Base-by-base conservation (phyloP, 1,140 invertebrate species). In the Vanessa tameamea region DNA sequence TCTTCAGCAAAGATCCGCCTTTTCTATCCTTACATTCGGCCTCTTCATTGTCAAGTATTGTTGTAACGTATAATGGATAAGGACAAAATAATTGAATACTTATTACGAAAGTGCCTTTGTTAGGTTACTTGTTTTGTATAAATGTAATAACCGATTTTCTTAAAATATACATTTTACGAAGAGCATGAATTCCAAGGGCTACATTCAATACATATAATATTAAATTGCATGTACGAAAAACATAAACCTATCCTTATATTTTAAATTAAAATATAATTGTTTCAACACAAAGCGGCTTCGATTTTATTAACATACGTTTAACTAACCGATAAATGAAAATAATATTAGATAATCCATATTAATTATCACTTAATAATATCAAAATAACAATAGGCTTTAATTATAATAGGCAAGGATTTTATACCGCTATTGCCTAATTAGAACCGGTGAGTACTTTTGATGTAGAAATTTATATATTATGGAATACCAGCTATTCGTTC, bases 401-500 rank as follows among this genome's bases (percentile, higher is more conserved):
- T 7, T 14, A n/a, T 81, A 84, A 82, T 75, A 72, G 64, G 69
- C 69, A 75, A 79, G 69, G 72, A 87, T 82, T 84, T 85, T 84
- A 82, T 82, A 86, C 86, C 82, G 82, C 74, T 80, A 87, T 84
- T 80, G 72, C 75, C 82, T 82, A 81, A 82, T 82, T 79, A 79
- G 59, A 74, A 51, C 5, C 57, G 23, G 11, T 0, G 9, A 67
- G 8, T 55, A 11, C 43, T 57, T 59, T 13, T 53, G 53, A 23
- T 55, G 37, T 9, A 43, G 53, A 55, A 69, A 59, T 43, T 59
- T 16, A 69, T 61, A 43, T 59, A 47, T 69, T 69, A 26, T 57
- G 31, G 16, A 57, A 69, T 37, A 37, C 26, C 2, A 61, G 14
- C n/a, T 20, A 37, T 7, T 37, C 4, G 37, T 43, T 6, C 37